phyloP scores from a whole-genome alignment of 2,797 vertebrate species.

The Amazonetta brasiliensis region DNA sequence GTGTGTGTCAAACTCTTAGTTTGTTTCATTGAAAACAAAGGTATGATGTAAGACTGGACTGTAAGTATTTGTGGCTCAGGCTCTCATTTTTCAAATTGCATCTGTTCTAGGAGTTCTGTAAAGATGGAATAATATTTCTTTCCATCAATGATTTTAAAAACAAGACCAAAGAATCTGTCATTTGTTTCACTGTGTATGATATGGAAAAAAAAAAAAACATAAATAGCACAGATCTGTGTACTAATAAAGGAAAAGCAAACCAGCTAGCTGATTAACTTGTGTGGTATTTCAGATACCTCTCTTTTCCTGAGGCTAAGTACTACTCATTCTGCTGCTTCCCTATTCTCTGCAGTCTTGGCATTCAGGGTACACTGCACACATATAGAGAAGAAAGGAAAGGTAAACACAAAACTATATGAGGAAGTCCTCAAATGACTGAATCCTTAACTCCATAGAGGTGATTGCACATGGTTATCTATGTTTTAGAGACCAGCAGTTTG shows the following conservation, averaged over 20 bases:
- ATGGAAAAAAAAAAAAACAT: not conserved
- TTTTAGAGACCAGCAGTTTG: not conserved
- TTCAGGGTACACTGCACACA: fast-evolving
- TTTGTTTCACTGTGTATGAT: not conserved
- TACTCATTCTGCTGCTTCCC: not conserved
- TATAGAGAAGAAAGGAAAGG: not conserved
- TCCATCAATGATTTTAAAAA: not conserved
- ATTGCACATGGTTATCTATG: not conserved
- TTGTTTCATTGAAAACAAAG: not conserved
- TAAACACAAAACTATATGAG: not conserved
- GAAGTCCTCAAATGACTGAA: not conserved
- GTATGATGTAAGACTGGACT: not conserved
- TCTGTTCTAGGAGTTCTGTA: not conserved
- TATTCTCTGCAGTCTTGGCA: not conserved
- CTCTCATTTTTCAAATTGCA: not conserved
- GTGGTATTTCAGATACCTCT: not conserved
- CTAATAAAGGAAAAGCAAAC: not conserved
- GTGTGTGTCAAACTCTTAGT: not conserved
- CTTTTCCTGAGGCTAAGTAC: not conserved
- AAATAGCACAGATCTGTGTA: not conserved
- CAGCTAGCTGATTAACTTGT: not conserved
- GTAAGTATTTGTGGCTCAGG: not conserved
- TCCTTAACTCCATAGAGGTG: not conserved
- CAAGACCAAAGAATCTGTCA: not conserved
- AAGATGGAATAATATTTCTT: not conserved